These are phyloP conservation scores for Gastrophryne carolinensis DNA, from an alignment of 2,797 vertebrate species.

Conservation along the genomic window DNA sequence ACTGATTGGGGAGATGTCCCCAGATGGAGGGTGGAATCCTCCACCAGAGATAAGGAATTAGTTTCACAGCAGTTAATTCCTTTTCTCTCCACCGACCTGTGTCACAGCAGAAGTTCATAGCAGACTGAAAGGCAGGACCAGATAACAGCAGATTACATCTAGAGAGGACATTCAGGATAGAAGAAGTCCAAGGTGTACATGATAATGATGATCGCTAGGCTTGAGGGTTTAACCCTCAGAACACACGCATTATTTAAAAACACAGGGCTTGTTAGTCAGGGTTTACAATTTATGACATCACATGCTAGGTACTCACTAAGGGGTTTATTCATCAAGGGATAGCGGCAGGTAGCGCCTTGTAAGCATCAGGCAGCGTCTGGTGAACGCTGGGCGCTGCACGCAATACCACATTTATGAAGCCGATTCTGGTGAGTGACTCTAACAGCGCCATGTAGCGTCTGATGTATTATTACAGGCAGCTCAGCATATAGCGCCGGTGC, in stretches of 20 bases:
- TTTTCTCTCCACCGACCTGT: neutral
- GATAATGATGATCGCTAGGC: neutral
- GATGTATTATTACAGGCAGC: too few relatives aligned
- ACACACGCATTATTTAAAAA: neutral
- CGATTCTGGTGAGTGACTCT: too few relatives aligned
- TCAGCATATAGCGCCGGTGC: too few relatives aligned
- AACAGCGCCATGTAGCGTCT: too few relatives aligned
- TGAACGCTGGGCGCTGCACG: too few relatives aligned
- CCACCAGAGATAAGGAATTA: slow-evolving; percentile 6
- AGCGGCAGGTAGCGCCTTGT: too few relatives aligned
- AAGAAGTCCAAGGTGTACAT: neutral
- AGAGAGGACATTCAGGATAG: neutral
- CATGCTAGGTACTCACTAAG: too few relatives aligned
- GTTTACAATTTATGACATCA: neutral
- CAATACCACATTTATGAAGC: too few relatives aligned
- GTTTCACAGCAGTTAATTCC: neutral
- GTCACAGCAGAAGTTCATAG: neutral
- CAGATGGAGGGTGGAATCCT: slow-evolving; percentile 10
- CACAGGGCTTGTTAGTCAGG: neutral
- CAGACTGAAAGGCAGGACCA: neutral
- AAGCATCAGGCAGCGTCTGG: too few relatives aligned
- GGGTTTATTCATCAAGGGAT: too few relatives aligned
- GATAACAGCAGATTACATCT: neutral
- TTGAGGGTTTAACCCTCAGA: neutral
- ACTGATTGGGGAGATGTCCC: slow-evolving; percentile 7